A percentile compares a stretch with the other conserved stretches of the same genome.
Conservation (phyloP, 2,888 invertebrate species). For the Idaea aversata region DNA sequence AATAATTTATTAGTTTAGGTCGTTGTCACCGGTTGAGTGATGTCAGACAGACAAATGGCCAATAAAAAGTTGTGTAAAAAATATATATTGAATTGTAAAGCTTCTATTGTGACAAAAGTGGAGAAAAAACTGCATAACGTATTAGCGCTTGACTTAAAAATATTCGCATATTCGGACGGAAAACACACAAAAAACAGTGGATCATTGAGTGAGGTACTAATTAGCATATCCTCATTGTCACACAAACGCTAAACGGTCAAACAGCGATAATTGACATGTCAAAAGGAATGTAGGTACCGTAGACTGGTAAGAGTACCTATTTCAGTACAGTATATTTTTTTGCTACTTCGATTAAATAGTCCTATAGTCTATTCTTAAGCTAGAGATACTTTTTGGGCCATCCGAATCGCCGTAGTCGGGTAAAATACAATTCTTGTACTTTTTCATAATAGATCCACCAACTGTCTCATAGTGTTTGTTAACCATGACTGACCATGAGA, state of each 20-base stretch:
- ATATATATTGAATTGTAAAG: conserved; percentile 16
- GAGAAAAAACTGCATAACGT: conserved; percentile 49
- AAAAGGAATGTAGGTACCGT: conserved; percentile 36
- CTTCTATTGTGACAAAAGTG: conserved; percentile 6
- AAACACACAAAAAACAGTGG: not conserved
- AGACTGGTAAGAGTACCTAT: too few relatives aligned
- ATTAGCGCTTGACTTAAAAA: not conserved
- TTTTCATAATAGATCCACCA: too few relatives aligned
- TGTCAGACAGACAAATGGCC: conserved; percentile 66
- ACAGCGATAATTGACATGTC: conserved; percentile 62
- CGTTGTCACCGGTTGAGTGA: conserved; percentile 68
- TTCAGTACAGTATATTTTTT: too few relatives aligned
- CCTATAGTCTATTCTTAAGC: too few relatives aligned
- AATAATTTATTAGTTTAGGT: conserved; percentile 69
- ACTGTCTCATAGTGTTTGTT: too few relatives aligned
- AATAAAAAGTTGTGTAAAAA: conserved; percentile 41
- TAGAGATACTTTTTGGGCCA: too few relatives aligned
- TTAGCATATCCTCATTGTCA: conserved; percentile 72
- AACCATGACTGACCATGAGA: too few relatives aligned
- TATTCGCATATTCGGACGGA: not conserved
- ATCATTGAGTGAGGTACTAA: conserved; percentile 23
- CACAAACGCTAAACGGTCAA: conserved; percentile 58
- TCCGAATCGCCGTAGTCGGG: too few relatives aligned
- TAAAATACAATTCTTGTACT: too few relatives aligned
- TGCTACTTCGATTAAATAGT: too few relatives aligned